A percentile compares a stretch with the other conserved stretches of the same genome.
Evolutionary conservation across 2,797 vertebrate genomes (phyloP).

Genomic region (Podarcis siculus): DNA sequence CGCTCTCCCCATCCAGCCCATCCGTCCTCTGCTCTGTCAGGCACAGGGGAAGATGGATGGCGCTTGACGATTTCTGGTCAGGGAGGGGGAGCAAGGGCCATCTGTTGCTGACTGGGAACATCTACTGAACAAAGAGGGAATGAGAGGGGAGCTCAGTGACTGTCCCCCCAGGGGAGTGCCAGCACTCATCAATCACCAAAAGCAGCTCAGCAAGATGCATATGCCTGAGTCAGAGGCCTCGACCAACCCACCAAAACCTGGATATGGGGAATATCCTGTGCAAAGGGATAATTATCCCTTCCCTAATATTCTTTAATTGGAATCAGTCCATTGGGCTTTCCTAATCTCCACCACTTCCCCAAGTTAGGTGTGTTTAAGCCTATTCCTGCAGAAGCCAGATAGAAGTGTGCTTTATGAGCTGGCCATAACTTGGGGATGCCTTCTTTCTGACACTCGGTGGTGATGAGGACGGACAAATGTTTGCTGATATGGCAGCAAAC

Average conservation of each 20-base stretch:
- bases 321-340: background rate
- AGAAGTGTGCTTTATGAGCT: rapidly evolving
- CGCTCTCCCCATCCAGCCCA: background rate
- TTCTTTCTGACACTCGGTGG: background rate
- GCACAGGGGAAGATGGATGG: conserved; percentile 36
- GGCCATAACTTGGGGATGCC: background rate
- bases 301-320: background rate
- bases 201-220: background rate
- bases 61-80: conserved; percentile 31
- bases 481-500: background rate
- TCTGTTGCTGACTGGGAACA: conserved; percentile 42
- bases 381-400: background rate
- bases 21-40: conserved; percentile 30
- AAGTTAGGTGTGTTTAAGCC: rapidly evolving
- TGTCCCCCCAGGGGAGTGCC: background rate
- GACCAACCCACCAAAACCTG: background rate
- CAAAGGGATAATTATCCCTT: background rate
- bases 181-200: conserved; percentile 43
- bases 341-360: background rate
- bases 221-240: background rate
- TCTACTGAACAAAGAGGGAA: conserved; percentile 39
- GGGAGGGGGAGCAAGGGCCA: conserved; percentile 50
- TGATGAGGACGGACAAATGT: background rate
- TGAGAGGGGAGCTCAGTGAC: background rate
- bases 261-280: background rate